phyloP scores from a whole-genome alignment of 2,113 vertebrate species.

The Gambusia affinis region DNA sequence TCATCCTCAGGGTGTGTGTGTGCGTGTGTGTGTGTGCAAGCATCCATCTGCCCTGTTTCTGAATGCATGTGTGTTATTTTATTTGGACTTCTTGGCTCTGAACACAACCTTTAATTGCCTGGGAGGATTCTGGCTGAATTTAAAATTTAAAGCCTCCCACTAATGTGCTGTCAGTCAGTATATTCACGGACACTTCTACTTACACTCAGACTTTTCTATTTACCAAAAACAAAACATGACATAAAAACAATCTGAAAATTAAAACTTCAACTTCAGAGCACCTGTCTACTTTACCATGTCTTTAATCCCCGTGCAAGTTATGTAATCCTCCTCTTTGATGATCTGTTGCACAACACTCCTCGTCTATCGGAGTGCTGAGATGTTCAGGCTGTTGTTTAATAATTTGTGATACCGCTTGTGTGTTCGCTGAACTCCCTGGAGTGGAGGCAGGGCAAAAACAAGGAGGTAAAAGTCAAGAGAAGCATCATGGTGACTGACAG shows the following conservation, averaged over 20 bases:
- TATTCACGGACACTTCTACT: conserved; percentile 8
- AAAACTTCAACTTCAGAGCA: conserved; percentile 15
- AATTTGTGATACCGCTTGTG: conserved; percentile 16
- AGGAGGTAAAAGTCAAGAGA: conserved; percentile 13
- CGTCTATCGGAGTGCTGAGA: conserved; percentile 10
- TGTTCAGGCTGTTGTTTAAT: conserved; percentile 19
- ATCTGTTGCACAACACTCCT: conserved; percentile 12
- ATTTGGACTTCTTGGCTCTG: conserved; percentile 27
- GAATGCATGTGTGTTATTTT: conserved; percentile 4
- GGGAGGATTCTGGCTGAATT: conserved; percentile 43
- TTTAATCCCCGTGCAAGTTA: conserved; percentile 34
- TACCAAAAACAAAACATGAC: conserved; percentile 3
- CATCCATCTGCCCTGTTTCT: background rate
- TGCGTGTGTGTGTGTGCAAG: conserved; percentile 2
- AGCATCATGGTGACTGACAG: conserved; percentile 6
- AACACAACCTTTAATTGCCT: conserved; percentile 53
- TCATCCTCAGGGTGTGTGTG: conserved; percentile 31
- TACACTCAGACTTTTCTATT: conserved; percentile 6
- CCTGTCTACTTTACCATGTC: conserved; percentile 14
- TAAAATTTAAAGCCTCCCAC: conserved; percentile 53
- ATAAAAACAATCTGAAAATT: conserved; percentile 13
- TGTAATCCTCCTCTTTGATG: conserved; percentile 6
- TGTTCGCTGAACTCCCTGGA: conserved; percentile 13
- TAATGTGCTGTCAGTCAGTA: conserved; percentile 35
- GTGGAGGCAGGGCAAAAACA: conserved; percentile 13